These are phyloP conservation scores for Choreutis nemorana DNA, from an alignment of 2,888 invertebrate genomes.

Conservation along the genomic window DNA sequence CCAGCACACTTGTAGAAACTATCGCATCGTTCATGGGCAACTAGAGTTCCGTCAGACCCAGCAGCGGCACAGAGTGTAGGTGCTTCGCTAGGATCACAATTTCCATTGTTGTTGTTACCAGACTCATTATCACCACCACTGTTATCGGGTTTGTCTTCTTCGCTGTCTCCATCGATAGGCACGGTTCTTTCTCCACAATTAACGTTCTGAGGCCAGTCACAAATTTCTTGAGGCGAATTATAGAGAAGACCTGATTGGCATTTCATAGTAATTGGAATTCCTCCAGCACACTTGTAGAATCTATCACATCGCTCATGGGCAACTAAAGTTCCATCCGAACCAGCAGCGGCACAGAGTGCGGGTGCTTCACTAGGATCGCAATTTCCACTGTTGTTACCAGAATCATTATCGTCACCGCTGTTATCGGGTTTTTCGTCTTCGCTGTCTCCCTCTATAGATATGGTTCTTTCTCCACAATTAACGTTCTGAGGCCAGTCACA, in stretches of 20 bases:
- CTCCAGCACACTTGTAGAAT: constrained; percentile 21
- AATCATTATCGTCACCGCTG: constrained; percentile 9
- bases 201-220: constrained; percentile 23
- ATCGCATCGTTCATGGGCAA: constrained; percentile 26
- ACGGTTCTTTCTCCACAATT: constrained; percentile 18
- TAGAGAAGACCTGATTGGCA: constrained; percentile 17
- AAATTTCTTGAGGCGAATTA: constrained; percentile 16
- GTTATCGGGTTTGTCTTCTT: constrained; percentile 6
- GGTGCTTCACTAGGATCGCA: constrained; percentile 10
- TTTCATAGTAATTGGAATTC: constrained; percentile 13
- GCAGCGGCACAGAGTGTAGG: constrained; percentile 18
- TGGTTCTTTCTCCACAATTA: constrained; percentile 22
- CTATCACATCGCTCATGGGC: constrained; percentile 26
- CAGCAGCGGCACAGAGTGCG: constrained; percentile 17
- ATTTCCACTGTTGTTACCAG: constrained; percentile 7
- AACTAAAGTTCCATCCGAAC: constrained; percentile 19
- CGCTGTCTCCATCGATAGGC: constrained; percentile 7
- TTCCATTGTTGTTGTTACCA: constrained; percentile 10
- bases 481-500: constrained; percentile 30
- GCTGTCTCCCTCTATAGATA: constrained; percentile 6
- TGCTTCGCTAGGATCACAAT: constrained; percentile 20
- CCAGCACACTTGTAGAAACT: constrained; percentile 21
- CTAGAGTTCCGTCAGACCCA: constrained; percentile 16
- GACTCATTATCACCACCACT: constrained; percentile 7
- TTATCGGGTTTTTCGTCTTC: constrained; percentile 12